A percentile compares a stretch with the other conserved stretches of the same genome.
Conservation (phyloP, 2,888 invertebrate genomes). For the Dioctria rufipes region DNA sequence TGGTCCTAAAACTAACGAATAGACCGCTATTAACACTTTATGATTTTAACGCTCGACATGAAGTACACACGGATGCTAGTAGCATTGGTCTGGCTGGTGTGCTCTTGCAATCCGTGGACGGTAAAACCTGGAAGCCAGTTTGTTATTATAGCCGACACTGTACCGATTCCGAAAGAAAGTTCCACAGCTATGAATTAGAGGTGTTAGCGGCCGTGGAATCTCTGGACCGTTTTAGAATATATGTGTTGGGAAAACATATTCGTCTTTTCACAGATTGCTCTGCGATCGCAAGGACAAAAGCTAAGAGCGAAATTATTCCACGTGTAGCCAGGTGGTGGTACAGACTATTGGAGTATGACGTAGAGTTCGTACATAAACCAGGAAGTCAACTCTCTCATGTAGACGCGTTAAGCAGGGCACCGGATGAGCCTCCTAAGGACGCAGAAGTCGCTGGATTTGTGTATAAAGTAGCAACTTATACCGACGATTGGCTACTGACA, state of each 20-base stretch:
- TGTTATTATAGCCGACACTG: constrained; percentile 59
- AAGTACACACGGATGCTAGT: constrained; percentile 60
- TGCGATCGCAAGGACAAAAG: constrained; percentile 15
- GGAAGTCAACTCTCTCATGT: constrained; percentile 56
- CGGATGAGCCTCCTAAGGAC: constrained; percentile 33
- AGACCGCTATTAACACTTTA: constrained; percentile 56
- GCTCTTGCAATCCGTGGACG: constrained; percentile 55
- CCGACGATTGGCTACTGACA: not conserved
- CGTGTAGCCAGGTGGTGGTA: constrained; percentile 61
- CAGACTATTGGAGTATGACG: constrained; percentile 54
- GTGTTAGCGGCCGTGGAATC: constrained; percentile 58
- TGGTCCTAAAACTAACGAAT: constrained; percentile 42
- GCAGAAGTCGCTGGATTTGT: not conserved
- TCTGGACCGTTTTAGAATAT: constrained; percentile 55
- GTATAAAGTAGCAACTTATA: not conserved
- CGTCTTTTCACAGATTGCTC: constrained; percentile 35
- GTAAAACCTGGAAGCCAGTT: constrained; percentile 56
- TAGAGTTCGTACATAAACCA: too few relatives aligned
- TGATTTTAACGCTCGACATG: constrained; percentile 53
- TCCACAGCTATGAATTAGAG: constrained; percentile 59
- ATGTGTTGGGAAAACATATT: constrained; percentile 60
- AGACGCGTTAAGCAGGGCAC: constrained; percentile 57
- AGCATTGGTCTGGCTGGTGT: constrained; percentile 59
- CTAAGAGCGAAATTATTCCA: constrained; percentile 52
- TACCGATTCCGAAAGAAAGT: constrained; percentile 54